These are phyloP conservation scores for Chiropotes sagulatus DNA, from an alignment of 2,797 vertebrate genomes.

Conservation along the genomic window DNA sequence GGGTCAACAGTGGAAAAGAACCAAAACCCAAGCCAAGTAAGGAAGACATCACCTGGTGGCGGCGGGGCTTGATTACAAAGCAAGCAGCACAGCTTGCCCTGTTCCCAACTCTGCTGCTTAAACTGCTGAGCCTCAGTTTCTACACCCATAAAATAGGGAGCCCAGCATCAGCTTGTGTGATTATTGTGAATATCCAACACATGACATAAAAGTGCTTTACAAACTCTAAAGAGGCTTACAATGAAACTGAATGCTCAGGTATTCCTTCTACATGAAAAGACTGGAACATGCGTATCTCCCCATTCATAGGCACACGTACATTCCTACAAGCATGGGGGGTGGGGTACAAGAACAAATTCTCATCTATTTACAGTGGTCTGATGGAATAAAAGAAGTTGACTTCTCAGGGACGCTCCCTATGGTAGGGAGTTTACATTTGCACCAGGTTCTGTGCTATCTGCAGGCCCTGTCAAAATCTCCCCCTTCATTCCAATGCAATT, in stretches of 20 bases:
- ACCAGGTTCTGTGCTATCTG: not conserved
- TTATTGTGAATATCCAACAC: not conserved
- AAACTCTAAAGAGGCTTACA: not conserved
- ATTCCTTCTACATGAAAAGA: not conserved
- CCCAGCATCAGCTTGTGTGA: not conserved
- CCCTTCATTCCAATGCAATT: not conserved
- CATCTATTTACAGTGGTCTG: not conserved
- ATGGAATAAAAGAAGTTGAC: not conserved
- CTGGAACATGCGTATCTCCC: not conserved
- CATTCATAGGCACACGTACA: not conserved
- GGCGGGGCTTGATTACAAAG: not conserved
- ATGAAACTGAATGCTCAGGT: not conserved
- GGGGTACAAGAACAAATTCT: not conserved
- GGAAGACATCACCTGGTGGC: not conserved
- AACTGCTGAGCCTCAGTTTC: not conserved
- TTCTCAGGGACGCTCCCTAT: not conserved
- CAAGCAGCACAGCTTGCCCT: not conserved
- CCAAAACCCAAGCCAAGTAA: not conserved
- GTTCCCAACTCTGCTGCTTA: not conserved
- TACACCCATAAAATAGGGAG: not conserved
- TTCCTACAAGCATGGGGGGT: not conserved
- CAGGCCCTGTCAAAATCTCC: no score
- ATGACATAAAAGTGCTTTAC: not conserved
- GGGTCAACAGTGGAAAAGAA: not conserved
- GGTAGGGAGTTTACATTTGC: not conserved